phyloP scores from a whole-genome alignment of 2,888 invertebrate genomes.

The Pachycephus smyrnensis region DNA sequence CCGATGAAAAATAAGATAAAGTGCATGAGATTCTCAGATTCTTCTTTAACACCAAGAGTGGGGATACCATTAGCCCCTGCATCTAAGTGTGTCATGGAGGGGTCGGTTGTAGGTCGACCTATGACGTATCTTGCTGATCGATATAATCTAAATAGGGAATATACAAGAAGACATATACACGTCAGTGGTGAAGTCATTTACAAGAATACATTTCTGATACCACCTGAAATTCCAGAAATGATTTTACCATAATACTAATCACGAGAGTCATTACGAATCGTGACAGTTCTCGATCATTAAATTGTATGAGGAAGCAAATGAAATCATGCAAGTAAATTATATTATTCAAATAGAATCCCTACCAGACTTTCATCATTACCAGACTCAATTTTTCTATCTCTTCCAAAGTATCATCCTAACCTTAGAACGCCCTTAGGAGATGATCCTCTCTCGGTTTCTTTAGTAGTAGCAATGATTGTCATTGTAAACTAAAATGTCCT shows the following conservation, averaged over 20 bases:
- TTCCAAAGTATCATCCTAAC: not conserved
- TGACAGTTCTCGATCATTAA: not conserved
- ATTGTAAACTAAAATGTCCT: not conserved
- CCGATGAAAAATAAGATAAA: not conserved
- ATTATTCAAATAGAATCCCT: not conserved
- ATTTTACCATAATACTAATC: not conserved
- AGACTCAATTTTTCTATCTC: not conserved
- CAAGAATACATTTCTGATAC: constrained; percentile 28
- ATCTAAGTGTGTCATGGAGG: constrained; percentile 37
- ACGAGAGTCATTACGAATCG: too few species aligned
- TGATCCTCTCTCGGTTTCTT: not conserved
- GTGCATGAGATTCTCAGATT: not conserved
- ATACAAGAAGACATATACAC: constrained; percentile 28
- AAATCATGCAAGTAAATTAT: not conserved
- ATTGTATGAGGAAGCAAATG: not conserved
- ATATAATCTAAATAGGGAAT: constrained; percentile 45
- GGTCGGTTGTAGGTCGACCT: constrained; percentile 45
- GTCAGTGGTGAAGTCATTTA: constrained; percentile 45
- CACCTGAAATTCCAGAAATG: not conserved
- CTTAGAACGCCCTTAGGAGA: not conserved
- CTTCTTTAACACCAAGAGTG: not conserved
- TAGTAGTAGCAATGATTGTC: not conserved
- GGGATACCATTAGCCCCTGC: not conserved
- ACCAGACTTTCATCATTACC: not conserved
- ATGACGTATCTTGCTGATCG: constrained; percentile 41